Conservation (phyloP, 37 sponge, comb jelly and placozoan genomes). For the Aphrocallistes beatrix region DNA sequence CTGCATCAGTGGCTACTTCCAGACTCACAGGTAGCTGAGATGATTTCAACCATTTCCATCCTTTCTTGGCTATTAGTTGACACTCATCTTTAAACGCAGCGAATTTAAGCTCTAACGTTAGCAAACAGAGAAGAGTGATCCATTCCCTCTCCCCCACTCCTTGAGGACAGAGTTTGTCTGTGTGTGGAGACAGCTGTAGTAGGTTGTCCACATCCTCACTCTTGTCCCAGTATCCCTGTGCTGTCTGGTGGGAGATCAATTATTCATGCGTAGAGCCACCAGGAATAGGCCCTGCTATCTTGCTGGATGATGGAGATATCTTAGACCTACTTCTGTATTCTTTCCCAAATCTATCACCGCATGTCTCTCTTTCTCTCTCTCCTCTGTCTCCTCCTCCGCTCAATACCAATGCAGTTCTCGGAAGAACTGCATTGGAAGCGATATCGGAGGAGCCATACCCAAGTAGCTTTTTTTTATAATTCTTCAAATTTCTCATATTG, state of each 20-base stretch:
- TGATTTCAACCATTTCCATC: constrained; percentile 33
- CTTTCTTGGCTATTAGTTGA: constrained; percentile 60
- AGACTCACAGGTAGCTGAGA: background rate
- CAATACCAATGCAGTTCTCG: no score
- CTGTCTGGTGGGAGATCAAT: constrained; percentile 1
- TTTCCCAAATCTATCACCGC: no score
- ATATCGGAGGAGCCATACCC: no score
- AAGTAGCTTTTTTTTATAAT: no score
- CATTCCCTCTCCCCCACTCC: constrained; percentile 24
- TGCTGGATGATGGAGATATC: no score
- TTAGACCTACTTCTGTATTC: no score
- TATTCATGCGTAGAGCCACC: background rate
- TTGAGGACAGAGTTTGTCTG: background rate
- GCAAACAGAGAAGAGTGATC: constrained; percentile 36
- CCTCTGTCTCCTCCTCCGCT: no score
- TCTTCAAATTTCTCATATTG: no score
- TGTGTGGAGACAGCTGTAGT: background rate
- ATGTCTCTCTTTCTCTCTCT: no score
- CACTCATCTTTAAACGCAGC: constrained; percentile 40
- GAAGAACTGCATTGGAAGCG: no score
- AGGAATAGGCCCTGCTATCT: no score
- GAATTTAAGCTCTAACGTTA: constrained; percentile 27
- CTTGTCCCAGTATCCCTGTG: background rate
- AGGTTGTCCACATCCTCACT: background rate
- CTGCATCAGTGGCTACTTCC: background rate